These are phyloP conservation scores for Acanthochromis polyacanthus DNA, from an alignment of 2,113 vertebrate genomes.

Conservation along the genomic window DNA sequence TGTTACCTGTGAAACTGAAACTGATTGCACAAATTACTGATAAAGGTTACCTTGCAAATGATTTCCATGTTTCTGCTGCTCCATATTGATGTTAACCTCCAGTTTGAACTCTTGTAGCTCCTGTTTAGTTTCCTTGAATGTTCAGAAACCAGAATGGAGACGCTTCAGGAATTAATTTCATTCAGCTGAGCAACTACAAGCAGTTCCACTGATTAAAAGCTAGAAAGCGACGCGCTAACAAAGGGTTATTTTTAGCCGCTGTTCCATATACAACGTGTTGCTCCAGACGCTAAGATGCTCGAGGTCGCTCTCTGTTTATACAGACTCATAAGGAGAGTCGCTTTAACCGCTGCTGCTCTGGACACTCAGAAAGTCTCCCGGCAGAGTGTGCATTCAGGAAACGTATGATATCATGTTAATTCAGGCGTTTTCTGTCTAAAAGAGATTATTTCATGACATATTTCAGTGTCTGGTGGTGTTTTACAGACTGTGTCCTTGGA, in stretches of 20 bases:
- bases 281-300: constrained; percentile 66
- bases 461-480: neutral
- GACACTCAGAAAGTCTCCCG: neutral
- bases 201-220: constrained; percentile 51
- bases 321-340: constrained; percentile 38
- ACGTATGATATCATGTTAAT: neutral
- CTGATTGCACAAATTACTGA: too few relatives aligned
- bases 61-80: neutral
- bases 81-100: too few relatives aligned
- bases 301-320: constrained; percentile 71
- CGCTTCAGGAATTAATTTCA: constrained; percentile 25
- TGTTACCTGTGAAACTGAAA: too few relatives aligned
- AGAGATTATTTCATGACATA: neutral
- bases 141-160: too few relatives aligned
- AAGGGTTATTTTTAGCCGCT: constrained; percentile 74
- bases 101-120: constrained; percentile 2
- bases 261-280: constrained; percentile 74
- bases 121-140: neutral
- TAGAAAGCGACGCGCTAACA: constrained; percentile 42
- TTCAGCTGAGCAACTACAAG: constrained; percentile 60
- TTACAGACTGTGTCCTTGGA: too few relatives aligned
- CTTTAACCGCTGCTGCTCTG: neutral
- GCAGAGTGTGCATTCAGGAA: neutral
- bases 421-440: neutral
- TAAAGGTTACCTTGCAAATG: too few relatives aligned